Evolutionary conservation across 2,888 invertebrate genomes (phyloP), one percentile per base, ranked within the genome.

Genomic region (Homarus gammarus): DNA sequence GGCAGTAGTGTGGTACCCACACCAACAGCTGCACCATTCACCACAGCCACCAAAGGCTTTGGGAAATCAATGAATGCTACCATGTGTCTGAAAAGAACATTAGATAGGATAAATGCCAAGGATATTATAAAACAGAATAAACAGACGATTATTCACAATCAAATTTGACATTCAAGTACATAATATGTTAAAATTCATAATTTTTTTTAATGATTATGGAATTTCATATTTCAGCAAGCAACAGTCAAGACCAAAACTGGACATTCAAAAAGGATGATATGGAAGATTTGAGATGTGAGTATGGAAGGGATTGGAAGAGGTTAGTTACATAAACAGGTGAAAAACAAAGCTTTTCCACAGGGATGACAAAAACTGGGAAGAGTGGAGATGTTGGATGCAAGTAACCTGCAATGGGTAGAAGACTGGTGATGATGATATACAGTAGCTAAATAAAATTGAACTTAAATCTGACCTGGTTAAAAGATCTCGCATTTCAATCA

Each of bases 11-110:
- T 99, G 3, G 96, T 96, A 64, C 96, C 96, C 92, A 99, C 96
- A 38, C 99, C 99, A 92, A 99, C 96, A 27, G 98, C 98, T 68
- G 98, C 98, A 0, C 99, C 99, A 95, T 99, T 99, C 0, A 99
- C 96, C 90, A 98, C 94, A 22, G 96, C 97, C 91, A 99, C 95
- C 73, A 99, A 93, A 56, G 98, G 94, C 94, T 99, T 99, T 0
- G 98, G 97, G 93, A 97, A 98, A 92, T 96, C 96, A 92, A 98
- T 97, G 92, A 98, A 96, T 0, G 97, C 95, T 90, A 95, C 94
- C 1, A 98, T 95, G 94, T 96, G 96, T 8, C 95, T 94, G 92
- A 96, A 96, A 87, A 95, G 94, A 49, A 12, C 8, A 49, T 49
- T 49, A n/a, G n/a, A n/a, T n/a, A n/a, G n/a, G n/a, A n/a, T n/a